Evolutionary conservation across 2,797 vertebrate species (phyloP), one percentile per base, ranked within the genome.

Genomic region (Pangasius krempfi): DNA sequence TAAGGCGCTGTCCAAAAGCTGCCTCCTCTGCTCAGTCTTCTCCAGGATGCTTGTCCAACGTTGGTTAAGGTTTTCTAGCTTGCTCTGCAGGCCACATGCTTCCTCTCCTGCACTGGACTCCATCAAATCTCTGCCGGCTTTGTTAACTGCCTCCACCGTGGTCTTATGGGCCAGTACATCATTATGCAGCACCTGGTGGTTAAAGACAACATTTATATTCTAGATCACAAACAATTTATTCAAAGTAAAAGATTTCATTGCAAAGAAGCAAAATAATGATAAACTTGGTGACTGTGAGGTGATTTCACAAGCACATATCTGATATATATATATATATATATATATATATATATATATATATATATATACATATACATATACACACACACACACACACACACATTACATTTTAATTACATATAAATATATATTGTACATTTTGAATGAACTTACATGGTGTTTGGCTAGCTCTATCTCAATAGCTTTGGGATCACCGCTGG

Each of bases 391-490:
- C 2, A 37, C 37, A 37, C 37, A 37, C 37, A 37, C 37, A 37
- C n/a, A 5, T 56, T 30, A 58, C 30, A 37, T 58, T 58, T 33
- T 1, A 40, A 60, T 27, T 33, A 80, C n/a, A 58, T 56, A 8
- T 79, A 54, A 33, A 54, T 79, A 27, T 44, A 62, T 44, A 9
- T 73, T 27, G 27, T 56, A 60, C 20, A 58, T 56, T 84, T 64
- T 40, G 13, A 64, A 85, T 20, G 90, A 93, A 95, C 97, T 0
- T 97, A 99, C 99, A 30, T 99, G 97, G 94, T 99, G 99, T 91
- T 99, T 99, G 92, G 99, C 99, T 1, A 99, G 97, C 93, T 99
- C 98, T 33, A 99, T 99, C 95, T 99, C 99, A 72, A 99, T 98
- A 92, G 97, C 97, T 95, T 99, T 99, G 27, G 98, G 99, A 94